Evolutionary conservation across 2,797 vertebrate genomes (phyloP).

Genomic region (Emydoidea blandingii): DNA sequence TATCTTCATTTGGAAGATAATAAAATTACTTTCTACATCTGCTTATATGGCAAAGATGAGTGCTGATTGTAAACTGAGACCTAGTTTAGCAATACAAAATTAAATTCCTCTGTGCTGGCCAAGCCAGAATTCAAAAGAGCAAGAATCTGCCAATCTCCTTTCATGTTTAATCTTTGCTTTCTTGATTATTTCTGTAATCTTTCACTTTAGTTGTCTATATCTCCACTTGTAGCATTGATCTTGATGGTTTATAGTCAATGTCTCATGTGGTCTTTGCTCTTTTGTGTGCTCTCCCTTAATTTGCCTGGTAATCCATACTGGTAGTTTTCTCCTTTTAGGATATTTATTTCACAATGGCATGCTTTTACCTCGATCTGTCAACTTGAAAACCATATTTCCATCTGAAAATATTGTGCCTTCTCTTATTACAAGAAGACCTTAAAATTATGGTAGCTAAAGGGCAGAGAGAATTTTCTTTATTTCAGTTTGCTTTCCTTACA

Average conservation of each 20-base stretch:
- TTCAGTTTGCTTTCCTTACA: not conserved
- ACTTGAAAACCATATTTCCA: conserved; percentile 61
- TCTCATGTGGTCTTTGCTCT: conserved; percentile 59
- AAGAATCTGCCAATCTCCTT: conserved; percentile 45
- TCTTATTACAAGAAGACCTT: conserved; percentile 31
- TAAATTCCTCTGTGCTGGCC: not conserved
- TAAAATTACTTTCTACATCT: not conserved
- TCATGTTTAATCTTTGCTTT: conserved; percentile 49
- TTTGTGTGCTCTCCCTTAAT: conserved; percentile 59
- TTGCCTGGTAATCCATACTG: conserved; percentile 51
- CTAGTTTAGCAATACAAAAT: not conserved
- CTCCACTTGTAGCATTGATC: conserved; percentile 47
- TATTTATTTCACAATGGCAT: conserved; percentile 58
- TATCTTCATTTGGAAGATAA: not conserved
- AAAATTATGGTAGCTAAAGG: conserved; percentile 8
- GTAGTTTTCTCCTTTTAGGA: conserved; percentile 54
- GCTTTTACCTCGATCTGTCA: conserved; percentile 58
- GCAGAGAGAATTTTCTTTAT: not conserved
- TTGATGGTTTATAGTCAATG: conserved; percentile 59
- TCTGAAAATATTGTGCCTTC: conserved; percentile 59
- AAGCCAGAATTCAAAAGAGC: not conserved
- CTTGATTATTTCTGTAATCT: conserved; percentile 44
- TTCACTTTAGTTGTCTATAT: conserved; percentile 23
- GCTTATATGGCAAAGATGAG: not conserved
- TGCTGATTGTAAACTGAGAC: not conserved